These are phyloP conservation scores for Ursus arctos DNA, from an alignment of 2,113 vertebrate genomes.

Conservation along the genomic window DNA sequence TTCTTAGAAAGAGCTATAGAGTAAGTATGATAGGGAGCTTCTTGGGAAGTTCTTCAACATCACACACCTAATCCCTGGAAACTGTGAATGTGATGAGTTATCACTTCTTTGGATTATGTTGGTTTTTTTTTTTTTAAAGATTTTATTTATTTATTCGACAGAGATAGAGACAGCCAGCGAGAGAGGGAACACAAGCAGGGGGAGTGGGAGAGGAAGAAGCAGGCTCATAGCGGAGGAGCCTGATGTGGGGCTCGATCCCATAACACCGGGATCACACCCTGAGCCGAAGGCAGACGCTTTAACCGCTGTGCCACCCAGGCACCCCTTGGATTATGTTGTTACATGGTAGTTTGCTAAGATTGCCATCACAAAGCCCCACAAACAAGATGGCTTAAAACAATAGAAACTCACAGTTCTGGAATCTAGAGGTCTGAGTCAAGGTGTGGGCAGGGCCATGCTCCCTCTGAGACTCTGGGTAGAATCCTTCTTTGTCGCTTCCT, in stretches of 20 bases:
- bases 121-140: neutral
- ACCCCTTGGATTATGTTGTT: neutral
- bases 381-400: neutral
- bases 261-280: too few species aligned
- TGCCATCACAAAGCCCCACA: neutral
- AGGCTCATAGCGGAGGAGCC: too few species aligned
- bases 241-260: too few species aligned
- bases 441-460: accelerated
- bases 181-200: too few species aligned
- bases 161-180: too few species aligned
- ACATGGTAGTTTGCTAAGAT: neutral
- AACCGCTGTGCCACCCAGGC: too few species aligned
- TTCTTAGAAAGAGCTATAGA: neutral
- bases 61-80: neutral
- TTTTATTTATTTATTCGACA: too few species aligned
- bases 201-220: too few species aligned
- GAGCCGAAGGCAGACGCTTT: too few species aligned
- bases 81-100: neutral
- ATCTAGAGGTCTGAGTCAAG: neutral
- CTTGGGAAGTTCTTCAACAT: neutral
- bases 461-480: neutral
- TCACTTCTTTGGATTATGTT: neutral
- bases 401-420: neutral
- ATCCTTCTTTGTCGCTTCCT: neutral
- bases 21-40: neutral